Percentiles rank a stretch among this genome's conserved stretches.
phyloP scores from a whole-genome alignment of 2,888 invertebrate genomes.

The Dichetophora obliterata region DNA sequence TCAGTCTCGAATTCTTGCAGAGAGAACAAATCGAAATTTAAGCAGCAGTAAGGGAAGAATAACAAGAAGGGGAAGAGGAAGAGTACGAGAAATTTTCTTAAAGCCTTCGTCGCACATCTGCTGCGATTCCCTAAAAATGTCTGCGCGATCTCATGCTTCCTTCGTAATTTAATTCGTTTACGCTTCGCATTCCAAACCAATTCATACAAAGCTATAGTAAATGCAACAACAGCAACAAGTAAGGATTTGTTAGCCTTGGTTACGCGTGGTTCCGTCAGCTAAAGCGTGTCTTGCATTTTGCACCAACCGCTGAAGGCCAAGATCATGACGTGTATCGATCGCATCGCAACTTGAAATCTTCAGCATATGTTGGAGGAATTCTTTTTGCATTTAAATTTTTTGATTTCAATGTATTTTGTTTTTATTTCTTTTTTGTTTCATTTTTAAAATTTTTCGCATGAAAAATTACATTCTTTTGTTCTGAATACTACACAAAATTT shows the following conservation, averaged over 20 bases:
- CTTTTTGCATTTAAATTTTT: not conserved
- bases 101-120: conserved; percentile 27
- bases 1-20: not conserved
- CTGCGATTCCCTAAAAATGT: conserved; percentile 32
- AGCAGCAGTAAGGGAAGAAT: too few species aligned
- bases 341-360: conserved; percentile 5
- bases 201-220: not conserved
- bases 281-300: conserved; percentile 27
- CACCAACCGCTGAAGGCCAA: conserved; percentile 30
- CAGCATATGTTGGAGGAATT: not conserved
- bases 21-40: too few species aligned
- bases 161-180: conserved; percentile 36
- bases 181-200: conserved; percentile 33
- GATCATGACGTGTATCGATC: conserved; percentile 24
- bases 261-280: conserved; percentile 27
- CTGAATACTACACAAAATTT: too few species aligned
- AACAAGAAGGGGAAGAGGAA: not conserved
- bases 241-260: conserved; percentile 3
- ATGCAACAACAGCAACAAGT: not conserved
- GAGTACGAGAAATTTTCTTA: not conserved
- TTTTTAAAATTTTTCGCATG: not conserved
- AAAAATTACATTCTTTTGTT: not conserved
- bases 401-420: not conserved
- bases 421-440: not conserved
- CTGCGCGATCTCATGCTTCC: conserved; percentile 19